Evolutionary conservation across 2,888 invertebrate species (phyloP), one percentile per base, ranked within the genome.

Genomic region (Nebria salina): DNA sequence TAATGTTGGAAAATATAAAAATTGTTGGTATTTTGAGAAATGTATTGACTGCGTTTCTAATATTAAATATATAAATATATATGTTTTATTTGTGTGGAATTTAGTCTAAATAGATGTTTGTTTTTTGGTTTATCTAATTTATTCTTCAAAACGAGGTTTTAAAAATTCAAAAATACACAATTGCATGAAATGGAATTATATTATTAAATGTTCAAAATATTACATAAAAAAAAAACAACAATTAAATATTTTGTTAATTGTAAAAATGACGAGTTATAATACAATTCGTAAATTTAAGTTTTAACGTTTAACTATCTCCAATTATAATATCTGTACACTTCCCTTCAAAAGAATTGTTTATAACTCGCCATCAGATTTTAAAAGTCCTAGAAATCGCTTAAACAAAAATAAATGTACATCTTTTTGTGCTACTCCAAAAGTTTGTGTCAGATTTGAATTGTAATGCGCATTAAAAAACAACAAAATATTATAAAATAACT

Each of bases 111-210:
- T 70, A 70, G 70, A 70, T 26, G 7, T 54, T 11, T 11, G 54
- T 54, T 54, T 43, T 54, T 54, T 54, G 8, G 54, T 54, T 54
- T 13, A 54, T 54, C 54, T 54, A 54, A 54, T 54, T 54, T 54
- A 8, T 11, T 13, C 54, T 54, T 54, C 54, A 54, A 54, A 54
- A 54, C 7, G 54, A 54, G 54, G 13, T 13, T 54, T 54, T 54
- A 11, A 78, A 72, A 78, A 78, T 73, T 79, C 73, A 65, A 79
- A 77, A 73, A 79, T 79, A 79, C 74, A 79, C 74, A 79, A 74
- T 78, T 73, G 66, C 73, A 79, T 74, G 73, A 73, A 73, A 79
- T 79, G 79, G 73, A 79, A 79, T 79, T 75, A 80, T 80, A 80
- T 70, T 80, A 80, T 70, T 80, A 80, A 80, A 80, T 80, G 80